Percentiles rank a stretch among this genome's conserved stretches.
Conservation (phyloP, 1,140 invertebrate species). For the Mesaphorura yosii region DNA sequence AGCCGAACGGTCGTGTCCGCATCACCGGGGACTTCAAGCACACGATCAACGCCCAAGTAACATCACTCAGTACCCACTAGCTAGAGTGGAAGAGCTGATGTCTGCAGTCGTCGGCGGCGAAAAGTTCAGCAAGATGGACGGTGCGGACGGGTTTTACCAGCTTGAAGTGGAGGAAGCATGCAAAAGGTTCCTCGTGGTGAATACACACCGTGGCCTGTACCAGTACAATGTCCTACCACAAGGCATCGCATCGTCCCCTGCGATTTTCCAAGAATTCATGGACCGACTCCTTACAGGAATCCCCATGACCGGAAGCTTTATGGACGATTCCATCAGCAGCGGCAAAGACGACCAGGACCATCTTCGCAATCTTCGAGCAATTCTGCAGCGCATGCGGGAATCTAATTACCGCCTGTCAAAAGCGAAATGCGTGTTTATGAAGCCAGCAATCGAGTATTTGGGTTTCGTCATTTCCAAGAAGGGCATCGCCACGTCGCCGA, state of each 20-base stretch:
- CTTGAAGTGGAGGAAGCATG: slow-evolving; percentile 32
- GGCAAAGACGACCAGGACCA: slow-evolving; percentile 27
- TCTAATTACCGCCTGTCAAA: slow-evolving; percentile 20
- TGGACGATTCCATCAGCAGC: slow-evolving; percentile 35
- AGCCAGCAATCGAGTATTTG: slow-evolving; percentile 24
- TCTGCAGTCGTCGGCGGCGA: slow-evolving; percentile 32
- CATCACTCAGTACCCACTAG: slow-evolving; percentile 34
- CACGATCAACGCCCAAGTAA: slow-evolving; percentile 36
- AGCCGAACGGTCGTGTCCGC: slow-evolving; percentile 37
- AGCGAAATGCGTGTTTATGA: slow-evolving; percentile 25
- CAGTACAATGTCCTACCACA: slow-evolving; percentile 39
- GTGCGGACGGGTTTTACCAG: slow-evolving; percentile 37
- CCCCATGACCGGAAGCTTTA: slow-evolving; percentile 22
- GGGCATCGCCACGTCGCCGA: slow-evolving; percentile 5
- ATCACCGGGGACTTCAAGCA: slow-evolving; percentile 42
- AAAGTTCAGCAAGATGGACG: slow-evolving; percentile 34
- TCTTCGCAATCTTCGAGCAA: slow-evolving; percentile 20
- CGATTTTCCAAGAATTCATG: slow-evolving; percentile 39
- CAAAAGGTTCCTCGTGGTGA: slow-evolving; percentile 27
- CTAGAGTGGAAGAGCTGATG: slow-evolving; percentile 33
- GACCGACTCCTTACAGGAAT: slow-evolving; percentile 33
- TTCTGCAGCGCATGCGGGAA: slow-evolving; percentile 27
- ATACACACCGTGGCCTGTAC: slow-evolving; percentile 39
- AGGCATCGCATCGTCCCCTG: slow-evolving; percentile 38
- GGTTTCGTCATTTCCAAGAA: not conserved